Evolutionary conservation across 2,797 vertebrate genomes (phyloP), one percentile per base, ranked within the genome.

Genomic region (Hephaestus fuliginosus): DNA sequence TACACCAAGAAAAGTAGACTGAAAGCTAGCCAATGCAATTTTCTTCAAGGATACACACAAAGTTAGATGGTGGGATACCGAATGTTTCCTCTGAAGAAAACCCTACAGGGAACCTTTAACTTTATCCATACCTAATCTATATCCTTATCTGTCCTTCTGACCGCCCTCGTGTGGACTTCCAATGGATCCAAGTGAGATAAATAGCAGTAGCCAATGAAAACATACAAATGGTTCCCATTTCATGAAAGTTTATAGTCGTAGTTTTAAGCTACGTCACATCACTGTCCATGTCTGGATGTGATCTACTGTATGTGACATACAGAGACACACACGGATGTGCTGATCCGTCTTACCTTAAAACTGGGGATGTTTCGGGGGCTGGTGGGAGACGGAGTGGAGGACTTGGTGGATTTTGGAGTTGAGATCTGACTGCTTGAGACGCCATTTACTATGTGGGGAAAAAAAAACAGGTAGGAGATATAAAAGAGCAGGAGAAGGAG

Each of bases 331-430:
- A 18, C 20, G 6, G 7, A 41, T 51, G 15, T 70, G 36, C 46
- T 58, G 1, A 7, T n/a, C 25, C 55, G 20, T 80, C 82, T 85
- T 95, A 99, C 98, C 96, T 97, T 98, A 66, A 97, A 94, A 88
- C 95, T 94, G 58, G 94, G 93, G 86, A 94, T 90, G 74, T 96
- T 96, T 89, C 94, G 95, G 67, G 97, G 97, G 89, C 98, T 98
- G 67, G 97, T 98, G 76, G 98, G 98, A 49, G 98, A 99, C 20
- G 97, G 97, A 66, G 96, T 97, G 83, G 97, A 98, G 67, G 98
- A 99, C 91, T 99, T 99, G 1, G 96, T 96, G 82, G 97, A 98
- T 90, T 95, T 98, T 11, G 97, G 95, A 76, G 97, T 96, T 41
- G 97, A 97, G 74, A 97, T 94, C 6, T 97, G 97, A 92, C 96